phyloP scores from a whole-genome alignment of 2,888 invertebrate species.

The Mimas tiliae region DNA sequence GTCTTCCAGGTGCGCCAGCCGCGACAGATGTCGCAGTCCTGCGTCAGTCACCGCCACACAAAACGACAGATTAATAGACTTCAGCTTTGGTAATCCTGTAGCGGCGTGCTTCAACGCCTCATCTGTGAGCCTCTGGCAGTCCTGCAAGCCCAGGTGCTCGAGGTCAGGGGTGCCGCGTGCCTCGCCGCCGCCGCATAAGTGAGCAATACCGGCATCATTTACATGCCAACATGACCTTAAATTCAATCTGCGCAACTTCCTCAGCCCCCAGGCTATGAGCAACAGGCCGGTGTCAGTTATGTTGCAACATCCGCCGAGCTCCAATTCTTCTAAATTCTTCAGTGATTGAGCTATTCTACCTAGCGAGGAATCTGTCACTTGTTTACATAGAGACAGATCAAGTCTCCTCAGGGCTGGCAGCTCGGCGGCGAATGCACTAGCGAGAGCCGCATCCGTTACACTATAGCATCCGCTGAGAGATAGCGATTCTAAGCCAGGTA shows the following conservation, averaged over 20 bases:
- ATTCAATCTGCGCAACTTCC: conserved; percentile 92
- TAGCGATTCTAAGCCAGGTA: conserved; percentile 94
- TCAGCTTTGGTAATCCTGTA: conserved; percentile 91
- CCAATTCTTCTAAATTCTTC: conserved; percentile 93
- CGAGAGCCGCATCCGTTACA: conserved; percentile 93
- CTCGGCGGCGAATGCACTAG: conserved; percentile 92
- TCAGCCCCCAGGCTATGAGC: conserved; percentile 94
- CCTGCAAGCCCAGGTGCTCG: conserved; percentile 95
- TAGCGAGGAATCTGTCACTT: conserved; percentile 96
- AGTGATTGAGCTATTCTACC: conserved; percentile 93
- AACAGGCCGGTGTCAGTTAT: conserved; percentile 95
- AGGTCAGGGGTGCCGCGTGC: conserved; percentile 92
- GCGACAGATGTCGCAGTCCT: conserved; percentile 94
- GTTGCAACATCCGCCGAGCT: conserved; percentile 96
- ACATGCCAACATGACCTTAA: conserved; percentile 96
- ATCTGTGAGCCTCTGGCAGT: conserved; percentile 97
- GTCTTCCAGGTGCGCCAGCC: conserved; percentile 92
- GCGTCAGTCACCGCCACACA: conserved; percentile 97
- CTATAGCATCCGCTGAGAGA: conserved; percentile 97
- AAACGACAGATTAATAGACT: conserved; percentile 96
- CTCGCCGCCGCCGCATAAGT: conserved; percentile 90
- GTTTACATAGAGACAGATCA: conserved; percentile 96
- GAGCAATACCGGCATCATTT: conserved; percentile 95
- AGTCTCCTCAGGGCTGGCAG: conserved; percentile 91
- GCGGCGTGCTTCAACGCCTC: conserved; percentile 94